phyloP scores from a whole-genome alignment of 2,888 invertebrate species.

The Lasioglossum calceatum region DNA sequence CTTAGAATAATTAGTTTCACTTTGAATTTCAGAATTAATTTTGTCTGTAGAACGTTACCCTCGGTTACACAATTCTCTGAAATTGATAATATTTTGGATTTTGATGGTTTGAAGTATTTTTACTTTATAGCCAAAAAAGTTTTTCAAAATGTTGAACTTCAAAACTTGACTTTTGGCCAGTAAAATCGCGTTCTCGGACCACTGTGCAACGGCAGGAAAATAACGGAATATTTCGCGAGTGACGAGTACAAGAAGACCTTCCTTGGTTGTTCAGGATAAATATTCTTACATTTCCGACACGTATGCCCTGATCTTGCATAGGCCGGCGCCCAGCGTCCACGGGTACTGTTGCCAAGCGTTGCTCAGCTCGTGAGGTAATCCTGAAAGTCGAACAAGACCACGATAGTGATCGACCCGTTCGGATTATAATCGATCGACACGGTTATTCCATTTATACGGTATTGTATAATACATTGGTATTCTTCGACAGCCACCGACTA shows the following conservation, averaged over 20 bases:
- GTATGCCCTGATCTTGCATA: slow-evolving; percentile 93
- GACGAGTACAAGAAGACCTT: background rate
- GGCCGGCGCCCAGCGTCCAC: slow-evolving; percentile 91
- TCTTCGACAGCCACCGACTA: background rate
- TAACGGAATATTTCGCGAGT: background rate
- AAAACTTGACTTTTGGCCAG: too few species aligned
- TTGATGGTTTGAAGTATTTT: too few species aligned
- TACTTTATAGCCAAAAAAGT: too few species aligned
- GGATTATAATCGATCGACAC: slow-evolving; percentile 17
- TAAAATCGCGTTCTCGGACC: too few species aligned
- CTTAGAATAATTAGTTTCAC: too few species aligned
- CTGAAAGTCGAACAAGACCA: slow-evolving; percentile 85
- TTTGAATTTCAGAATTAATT: too few species aligned
- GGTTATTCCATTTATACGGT: slow-evolving; percentile 7
- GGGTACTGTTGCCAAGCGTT: slow-evolving; percentile 96
- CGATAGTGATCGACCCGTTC: slow-evolving; percentile 19
- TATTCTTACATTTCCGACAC: slow-evolving; percentile 93
- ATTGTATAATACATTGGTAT: background rate
- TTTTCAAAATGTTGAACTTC: too few species aligned
- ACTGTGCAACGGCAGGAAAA: background rate
- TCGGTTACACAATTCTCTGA: too few species aligned
- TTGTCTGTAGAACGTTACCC: too few species aligned
- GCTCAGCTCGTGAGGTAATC: slow-evolving; percentile 93
- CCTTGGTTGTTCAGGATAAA: background rate
- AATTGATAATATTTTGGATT: too few species aligned